Base-by-base conservation (phyloP, 2,113 vertebrate species). In the Cephalopterus ornatus region DNA sequence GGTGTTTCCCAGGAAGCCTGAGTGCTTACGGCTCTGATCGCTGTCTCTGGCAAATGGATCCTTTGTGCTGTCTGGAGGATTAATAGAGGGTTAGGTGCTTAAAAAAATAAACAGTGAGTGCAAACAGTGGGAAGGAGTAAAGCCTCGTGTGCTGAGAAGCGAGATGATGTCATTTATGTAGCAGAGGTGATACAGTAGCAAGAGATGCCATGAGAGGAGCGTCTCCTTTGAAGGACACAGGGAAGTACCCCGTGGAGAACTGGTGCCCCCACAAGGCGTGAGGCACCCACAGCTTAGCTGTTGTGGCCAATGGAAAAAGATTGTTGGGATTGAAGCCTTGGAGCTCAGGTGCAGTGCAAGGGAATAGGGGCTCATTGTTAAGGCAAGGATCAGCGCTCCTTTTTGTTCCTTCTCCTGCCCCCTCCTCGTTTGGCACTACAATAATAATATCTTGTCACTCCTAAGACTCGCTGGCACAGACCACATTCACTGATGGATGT, bases 311-410 rank as follows among this genome's bases (percentile, higher is more conserved):
- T 95, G 91, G 65, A 90, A 83, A 71, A 96, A 88, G 83, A 77
- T 95, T 93, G 83, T 87, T 89, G 90, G 82, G 88, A 95, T 96
- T 92, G 91, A 97, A 97, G 88, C 62, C 79, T 93, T 39, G 33
- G 68, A 95, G 92, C 96, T 98, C 98, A 98, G 98, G 97, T 98
- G 97, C 94, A 77, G 62, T 70, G 84, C 94, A 89, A 93, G 97
- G 97, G 96, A 98, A 98, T 97, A 98, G 98, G 95, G 93, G 53
- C 58, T 97, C 97, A 98, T 98, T 98, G 98, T 98, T 98, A 88
- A 52, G 49, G 77, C 72, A 49, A 42, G 85, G 88, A 90, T 98
- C 94, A 96, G 97, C 94, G 21, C 63, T 93, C 80, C 71, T 90
- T 97, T 98, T 98, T 97, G 94, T 98, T 97, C 93, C 15, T 86